Conservation (phyloP, 2,888 invertebrate species). For the Polydrusus pterygomalis region DNA sequence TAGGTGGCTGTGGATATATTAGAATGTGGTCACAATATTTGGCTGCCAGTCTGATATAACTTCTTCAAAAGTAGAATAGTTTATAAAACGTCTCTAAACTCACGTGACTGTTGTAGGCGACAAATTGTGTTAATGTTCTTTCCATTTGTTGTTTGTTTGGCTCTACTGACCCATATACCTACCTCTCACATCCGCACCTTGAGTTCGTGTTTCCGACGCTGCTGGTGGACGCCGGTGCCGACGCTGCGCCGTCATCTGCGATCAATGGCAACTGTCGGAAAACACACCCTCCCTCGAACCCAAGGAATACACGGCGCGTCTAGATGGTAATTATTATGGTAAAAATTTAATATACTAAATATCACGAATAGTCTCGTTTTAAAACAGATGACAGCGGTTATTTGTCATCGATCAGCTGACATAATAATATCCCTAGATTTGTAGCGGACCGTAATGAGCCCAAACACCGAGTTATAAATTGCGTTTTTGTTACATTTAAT, state of each 20-base stretch:
- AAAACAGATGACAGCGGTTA: no score
- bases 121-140: slow-evolving; percentile 8
- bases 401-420: no score
- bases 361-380: no score
- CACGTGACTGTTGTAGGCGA: background rate
- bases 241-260: slow-evolving; percentile 27
- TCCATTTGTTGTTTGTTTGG: slow-evolving; percentile 22
- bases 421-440: no score
- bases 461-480: no score
- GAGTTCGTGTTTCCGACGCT: slow-evolving; percentile 4
- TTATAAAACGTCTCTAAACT: background rate
- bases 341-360: slow-evolving; percentile 22
- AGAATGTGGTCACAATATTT: no score
- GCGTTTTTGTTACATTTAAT: no score
- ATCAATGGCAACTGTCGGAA: slow-evolving; percentile 34
- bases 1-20: no score
- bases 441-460: no score
- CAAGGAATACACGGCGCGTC: slow-evolving; percentile 2
- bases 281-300: background rate
- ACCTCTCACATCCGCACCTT: slow-evolving; percentile 30
- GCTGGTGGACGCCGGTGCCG: slow-evolving; percentile 27
- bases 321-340: slow-evolving; percentile 11
- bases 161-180: slow-evolving; percentile 26
- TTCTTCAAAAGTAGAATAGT: no score
- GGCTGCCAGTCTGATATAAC: no score